A percentile compares a stretch with the other conserved stretches of the same genome.
These are phyloP conservation scores for Lepus americanus DNA, from an alignment of 2,113 vertebrate genomes.

Conservation along the genomic window DNA sequence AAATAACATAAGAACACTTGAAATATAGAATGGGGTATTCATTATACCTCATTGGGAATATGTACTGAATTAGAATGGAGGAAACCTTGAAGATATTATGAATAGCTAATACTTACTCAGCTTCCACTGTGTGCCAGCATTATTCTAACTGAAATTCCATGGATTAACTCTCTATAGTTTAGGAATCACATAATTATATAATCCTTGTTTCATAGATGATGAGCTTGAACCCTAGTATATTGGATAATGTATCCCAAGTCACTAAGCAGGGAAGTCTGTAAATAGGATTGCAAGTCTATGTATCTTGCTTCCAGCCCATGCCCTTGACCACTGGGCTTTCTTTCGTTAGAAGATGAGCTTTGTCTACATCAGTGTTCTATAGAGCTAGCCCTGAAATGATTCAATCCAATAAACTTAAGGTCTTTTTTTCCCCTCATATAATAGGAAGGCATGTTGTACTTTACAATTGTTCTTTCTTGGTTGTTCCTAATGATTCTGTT, in stretches of 20 bases:
- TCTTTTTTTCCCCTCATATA: slow-evolving; percentile 26
- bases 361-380: not conserved
- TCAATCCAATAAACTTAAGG: slow-evolving; percentile 33
- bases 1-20: not conserved
- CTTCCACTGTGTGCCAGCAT: not conserved
- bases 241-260: not conserved
- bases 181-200: not conserved
- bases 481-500: slow-evolving; percentile 71
- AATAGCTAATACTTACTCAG: slow-evolving; percentile 8
- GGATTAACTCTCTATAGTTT: slow-evolving; percentile 11
- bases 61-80: not conserved
- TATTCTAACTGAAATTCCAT: slow-evolving; percentile 37
- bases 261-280: slow-evolving; percentile 28
- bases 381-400: not conserved
- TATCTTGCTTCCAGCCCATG: not conserved
- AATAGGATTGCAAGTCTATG: not conserved
- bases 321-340: not conserved
- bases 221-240: not conserved
- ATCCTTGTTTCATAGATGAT: not conserved
- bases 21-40: not conserved
- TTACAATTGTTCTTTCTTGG: slow-evolving; percentile 48
- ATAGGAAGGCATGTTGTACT: not conserved
- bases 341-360: not conserved
- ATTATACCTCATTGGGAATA: no score
- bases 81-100: not conserved